These are phyloP conservation scores for Hipposideros larvatus DNA, from an alignment of 2,797 vertebrate species.

Conservation along the genomic window DNA sequence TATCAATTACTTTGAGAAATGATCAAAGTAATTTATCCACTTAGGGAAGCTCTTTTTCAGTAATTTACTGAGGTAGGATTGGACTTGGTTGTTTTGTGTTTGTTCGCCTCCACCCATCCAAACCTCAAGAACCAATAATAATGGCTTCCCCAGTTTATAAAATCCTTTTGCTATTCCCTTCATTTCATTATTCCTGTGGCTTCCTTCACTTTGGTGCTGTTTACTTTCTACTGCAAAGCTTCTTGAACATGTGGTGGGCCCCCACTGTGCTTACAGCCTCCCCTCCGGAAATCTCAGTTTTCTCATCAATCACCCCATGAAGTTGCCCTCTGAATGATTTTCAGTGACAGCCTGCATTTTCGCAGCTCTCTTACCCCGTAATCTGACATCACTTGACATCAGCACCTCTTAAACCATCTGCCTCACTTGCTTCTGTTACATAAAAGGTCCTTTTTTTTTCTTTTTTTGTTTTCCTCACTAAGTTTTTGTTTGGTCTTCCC, in stretches of 20 bases:
- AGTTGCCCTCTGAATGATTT: not conserved
- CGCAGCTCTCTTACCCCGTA: not conserved
- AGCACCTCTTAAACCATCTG: not conserved
- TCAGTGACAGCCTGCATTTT: not conserved
- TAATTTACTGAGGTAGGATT: not conserved
- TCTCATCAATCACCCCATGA: not conserved
- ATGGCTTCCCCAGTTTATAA: not conserved
- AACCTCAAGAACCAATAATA: not conserved
- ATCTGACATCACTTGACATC: not conserved
- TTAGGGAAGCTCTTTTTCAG: constrained; percentile 41
- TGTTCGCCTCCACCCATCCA: not conserved
- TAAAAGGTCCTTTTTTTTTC: not conserved
- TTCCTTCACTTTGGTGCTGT: not conserved
- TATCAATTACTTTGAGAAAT: constrained; percentile 27
- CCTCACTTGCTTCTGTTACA: not conserved
- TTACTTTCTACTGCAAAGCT: not conserved
- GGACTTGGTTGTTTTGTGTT: not conserved
- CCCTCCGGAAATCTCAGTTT: not conserved
- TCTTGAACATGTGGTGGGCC: not conserved
- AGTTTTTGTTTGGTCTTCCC: not conserved
- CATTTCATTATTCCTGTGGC: not conserved
- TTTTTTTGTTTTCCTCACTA: not conserved
- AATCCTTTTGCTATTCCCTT: not conserved
- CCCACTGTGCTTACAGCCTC: not conserved
- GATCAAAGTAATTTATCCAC: not conserved